These are phyloP conservation scores for Macrostomum cliftonense DNA, from an alignment of 2,888 invertebrate genomes.

Conservation along the genomic window DNA sequence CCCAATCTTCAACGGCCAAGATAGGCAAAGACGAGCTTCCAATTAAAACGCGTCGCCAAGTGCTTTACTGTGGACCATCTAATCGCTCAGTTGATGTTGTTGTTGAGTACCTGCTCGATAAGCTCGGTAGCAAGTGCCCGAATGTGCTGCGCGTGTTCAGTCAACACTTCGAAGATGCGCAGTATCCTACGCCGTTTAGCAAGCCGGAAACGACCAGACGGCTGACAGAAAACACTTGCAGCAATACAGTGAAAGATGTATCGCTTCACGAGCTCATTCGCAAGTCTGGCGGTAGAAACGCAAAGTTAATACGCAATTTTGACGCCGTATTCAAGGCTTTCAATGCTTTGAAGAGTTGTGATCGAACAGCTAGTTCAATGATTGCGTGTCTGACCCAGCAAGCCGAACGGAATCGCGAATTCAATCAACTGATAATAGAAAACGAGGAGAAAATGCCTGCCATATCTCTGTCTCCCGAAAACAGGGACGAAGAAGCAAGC, in stretches of 20 bases:
- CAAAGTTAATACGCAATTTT: not conserved
- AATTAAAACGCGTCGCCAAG: conserved; percentile 14
- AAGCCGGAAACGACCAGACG: conserved; percentile 12
- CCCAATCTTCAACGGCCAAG: conserved; percentile 5
- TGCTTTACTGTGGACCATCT: conserved; percentile 26
- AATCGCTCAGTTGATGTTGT: conserved; percentile 25
- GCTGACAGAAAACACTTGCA: not conserved
- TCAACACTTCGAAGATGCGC: conserved; percentile 18
- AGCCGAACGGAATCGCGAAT: too few relatives aligned
- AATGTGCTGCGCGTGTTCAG: conserved; percentile 24
- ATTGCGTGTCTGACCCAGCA: too few relatives aligned
- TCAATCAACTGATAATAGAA: too few relatives aligned
- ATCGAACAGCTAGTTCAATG: too few relatives aligned
- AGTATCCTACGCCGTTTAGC: conserved; percentile 21
- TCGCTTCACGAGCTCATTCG: conserved; percentile 19
- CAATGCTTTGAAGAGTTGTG: too few relatives aligned
- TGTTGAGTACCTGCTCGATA: conserved; percentile 15
- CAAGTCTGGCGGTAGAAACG: not conserved
- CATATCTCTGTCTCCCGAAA: not conserved
- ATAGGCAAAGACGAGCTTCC: not conserved
- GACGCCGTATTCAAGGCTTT: not conserved
- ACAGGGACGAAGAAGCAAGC: not conserved
- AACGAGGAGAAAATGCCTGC: too few relatives aligned
- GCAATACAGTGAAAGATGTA: conserved; percentile 9
- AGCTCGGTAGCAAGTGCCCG: conserved; percentile 14